Evolutionary conservation across 2,888 invertebrate species (phyloP), one percentile per base, ranked within the genome.

Genomic region (Pammene fasciana): DNA sequence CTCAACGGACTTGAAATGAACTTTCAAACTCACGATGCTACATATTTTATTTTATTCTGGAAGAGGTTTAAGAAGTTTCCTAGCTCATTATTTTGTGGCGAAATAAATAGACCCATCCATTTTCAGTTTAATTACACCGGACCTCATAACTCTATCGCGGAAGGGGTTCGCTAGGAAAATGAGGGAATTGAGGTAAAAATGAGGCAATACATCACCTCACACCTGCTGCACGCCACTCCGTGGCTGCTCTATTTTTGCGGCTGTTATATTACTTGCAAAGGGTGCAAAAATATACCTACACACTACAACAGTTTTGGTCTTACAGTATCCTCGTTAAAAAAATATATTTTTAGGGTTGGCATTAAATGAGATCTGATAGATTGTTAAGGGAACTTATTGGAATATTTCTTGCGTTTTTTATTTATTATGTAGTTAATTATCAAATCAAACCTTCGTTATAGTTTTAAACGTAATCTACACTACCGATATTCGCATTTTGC

Each of bases 151-250:
- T 64, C 14, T 43, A 43, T 41, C 13, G 36, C n/a, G 18, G 56
- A 70, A 70, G 60, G 65, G 68, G 52, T 67, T 36, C 8, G 26
- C 26, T 36, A 43, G 46, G 48, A 46, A 52, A 65, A 70, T 61
- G 60, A 65, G 60, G 52, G 26, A 70, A 41, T 65, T 26, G 50
- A 16, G 59, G 52, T 59, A 60, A 46, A 60, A 52, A 34, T 41
- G 38, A 56, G 68, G 57, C 18, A 68, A 70, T 70, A 65, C 70
- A 70, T 70, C 70, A 70, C 65, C 59, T 65, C 54, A 48, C 70
- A 70, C 70, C 70, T 70, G 70, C 46, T 59, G 16, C 64, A 64
- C 54, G 64, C 26, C 43, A 34, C 11, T 36, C 46, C 13, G 45
- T 10, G 59, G 60, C 38, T 36, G 34, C 34, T 38, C 48, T 41